A percentile compares a stretch with the other conserved stretches of the same genome.
phyloP scores from a whole-genome alignment of 1,140 invertebrate species.

The Ips nitidus region DNA sequence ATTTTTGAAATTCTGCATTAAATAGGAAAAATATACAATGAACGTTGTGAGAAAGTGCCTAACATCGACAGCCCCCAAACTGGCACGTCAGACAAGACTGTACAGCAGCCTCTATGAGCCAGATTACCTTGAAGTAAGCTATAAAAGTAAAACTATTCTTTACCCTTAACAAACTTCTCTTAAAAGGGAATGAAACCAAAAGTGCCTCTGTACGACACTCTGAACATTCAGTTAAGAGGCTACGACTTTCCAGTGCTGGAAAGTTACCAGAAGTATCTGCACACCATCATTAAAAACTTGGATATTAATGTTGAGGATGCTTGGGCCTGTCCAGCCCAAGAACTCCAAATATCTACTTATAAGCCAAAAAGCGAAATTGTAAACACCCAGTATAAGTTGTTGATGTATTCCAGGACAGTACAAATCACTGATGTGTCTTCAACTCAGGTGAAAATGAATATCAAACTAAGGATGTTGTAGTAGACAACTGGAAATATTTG shows the following conservation, averaged over 20 bases:
- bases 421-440: constrained; percentile 57
- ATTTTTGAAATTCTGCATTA: no score
- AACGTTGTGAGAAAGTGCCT: no score
- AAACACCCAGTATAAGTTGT: constrained; percentile 70
- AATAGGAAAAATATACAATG: no score
- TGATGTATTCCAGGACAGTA: constrained; percentile 76
- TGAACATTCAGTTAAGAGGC: constrained; percentile 79
- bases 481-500: constrained; percentile 23
- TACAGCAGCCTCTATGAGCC: constrained; percentile 11
- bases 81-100: no score
- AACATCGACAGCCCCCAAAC: no score
- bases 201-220: constrained; percentile 68
- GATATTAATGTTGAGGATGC: constrained; percentile 75
- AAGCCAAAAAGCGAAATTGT: constrained; percentile 67
- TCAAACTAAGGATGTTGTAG: no score
- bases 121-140: constrained; percentile 30
- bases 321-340: constrained; percentile 72
- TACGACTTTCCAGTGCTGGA: constrained; percentile 83
- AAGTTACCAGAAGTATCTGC: constrained; percentile 74
- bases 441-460: constrained; percentile 36
- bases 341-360: constrained; percentile 66
- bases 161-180: neutral
- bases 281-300: constrained; percentile 70
- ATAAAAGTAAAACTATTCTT: no score
- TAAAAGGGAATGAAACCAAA: constrained; percentile 64